Percentiles rank a stretch among this genome's conserved stretches.
phyloP scores from a whole-genome alignment of 2,113 vertebrate genomes.

The Hippocampus guttulatus region DNA sequence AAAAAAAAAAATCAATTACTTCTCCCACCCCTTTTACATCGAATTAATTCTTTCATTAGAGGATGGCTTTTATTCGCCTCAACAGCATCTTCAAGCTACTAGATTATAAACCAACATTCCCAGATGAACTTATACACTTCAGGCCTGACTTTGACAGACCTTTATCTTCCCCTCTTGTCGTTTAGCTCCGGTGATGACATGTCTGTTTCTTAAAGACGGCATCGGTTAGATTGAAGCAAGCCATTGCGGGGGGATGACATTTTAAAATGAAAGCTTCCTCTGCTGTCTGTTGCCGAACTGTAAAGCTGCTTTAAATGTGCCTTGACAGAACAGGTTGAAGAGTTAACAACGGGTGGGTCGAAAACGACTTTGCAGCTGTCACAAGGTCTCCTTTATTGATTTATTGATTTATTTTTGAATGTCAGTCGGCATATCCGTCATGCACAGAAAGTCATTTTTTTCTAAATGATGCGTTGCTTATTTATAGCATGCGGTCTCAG shows the following conservation, averaged over 20 bases:
- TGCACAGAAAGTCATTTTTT: neutral
- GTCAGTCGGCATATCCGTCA: neutral
- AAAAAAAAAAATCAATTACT: no score
- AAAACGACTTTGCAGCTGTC: neutral
- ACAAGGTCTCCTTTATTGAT: neutral
- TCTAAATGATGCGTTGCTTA: neutral
- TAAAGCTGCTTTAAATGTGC: neutral
- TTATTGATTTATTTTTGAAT: neutral
- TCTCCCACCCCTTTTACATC: no score
- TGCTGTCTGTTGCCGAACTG: neutral
- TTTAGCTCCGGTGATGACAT: neutral
- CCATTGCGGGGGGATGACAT: neutral
- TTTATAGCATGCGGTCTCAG: neutral
- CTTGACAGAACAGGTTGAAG: neutral
- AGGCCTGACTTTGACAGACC: no score
- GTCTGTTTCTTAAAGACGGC: neutral
- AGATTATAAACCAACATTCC: no score
- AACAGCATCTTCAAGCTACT: no score
- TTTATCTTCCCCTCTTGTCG: neutral
- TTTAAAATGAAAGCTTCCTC: neutral
- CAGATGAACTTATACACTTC: no score
- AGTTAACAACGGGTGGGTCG: neutral
- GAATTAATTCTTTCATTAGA: no score
- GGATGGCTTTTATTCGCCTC: no score
- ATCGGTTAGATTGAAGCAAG: neutral